Evolutionary conservation across 2,797 vertebrate species (phyloP), one percentile per base, ranked within the genome.

Genomic region (Xiphophorus birchmanni): DNA sequence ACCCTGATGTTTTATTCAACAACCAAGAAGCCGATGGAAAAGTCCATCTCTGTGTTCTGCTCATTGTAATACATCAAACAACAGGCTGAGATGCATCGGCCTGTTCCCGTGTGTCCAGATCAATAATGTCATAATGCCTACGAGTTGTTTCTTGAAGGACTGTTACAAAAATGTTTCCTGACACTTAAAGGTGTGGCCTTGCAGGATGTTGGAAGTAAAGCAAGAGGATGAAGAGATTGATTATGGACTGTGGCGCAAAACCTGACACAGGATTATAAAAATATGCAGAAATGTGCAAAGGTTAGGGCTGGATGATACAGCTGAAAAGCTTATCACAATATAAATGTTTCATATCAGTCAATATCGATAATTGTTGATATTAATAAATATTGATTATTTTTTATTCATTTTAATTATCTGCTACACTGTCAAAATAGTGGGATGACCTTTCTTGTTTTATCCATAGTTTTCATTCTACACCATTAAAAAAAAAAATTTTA

Each of bases 1-100:
- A 9, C 80, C 18, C 77, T 79, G 81, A 92, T 93, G 92, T 93
- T 94, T 93, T 92, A 94, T 94, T 94, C 92, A 94, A 93, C 85
- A 87, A 86, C 83, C 32, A 18, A 87, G 83, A 89, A 79, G 84
- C 87, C 84, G 81, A 79, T 86, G 88, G 87, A 89, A 91, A 90
- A 89, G 86, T 90, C 89, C 87, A 90, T 89, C 84, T 87, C 89
- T 84, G 88, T 89, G 82, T 86, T 87, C 77, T 44, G 81, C 81
- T 91, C 79, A 60, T 88, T 91, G 81, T 82, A 80, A 91, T 91
- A 87, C 90, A 91, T 90, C 77, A 94, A 84, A 80, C 87, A 79
- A 81, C 83, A 80, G 79, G 80, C 86, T 56, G 86, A 87, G 78
- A 93, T 44, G 86, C 81, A 91, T 90, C 58, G 82, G 85, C 71